Evolutionary conservation across 1,140 invertebrate genomes (phyloP).

Genomic region (Tetragonula clypearis): DNA sequence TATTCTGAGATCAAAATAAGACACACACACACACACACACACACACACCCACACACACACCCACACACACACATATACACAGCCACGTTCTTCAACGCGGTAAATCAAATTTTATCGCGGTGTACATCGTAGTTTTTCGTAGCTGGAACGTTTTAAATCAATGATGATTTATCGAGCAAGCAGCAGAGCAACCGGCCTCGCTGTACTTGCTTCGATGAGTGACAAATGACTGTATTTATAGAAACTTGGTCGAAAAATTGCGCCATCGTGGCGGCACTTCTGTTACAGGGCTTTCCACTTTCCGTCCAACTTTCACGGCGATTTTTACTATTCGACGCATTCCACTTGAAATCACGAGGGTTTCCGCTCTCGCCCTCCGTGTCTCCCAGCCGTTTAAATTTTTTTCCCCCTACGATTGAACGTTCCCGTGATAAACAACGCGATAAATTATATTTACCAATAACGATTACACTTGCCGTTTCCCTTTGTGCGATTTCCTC

Average conservation of each 20-base stretch:
- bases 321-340: background rate
- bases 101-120: conserved; percentile 26
- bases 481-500: background rate
- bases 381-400: background rate
- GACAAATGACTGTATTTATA: conserved; percentile 17
- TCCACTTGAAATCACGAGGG: conserved; percentile 6
- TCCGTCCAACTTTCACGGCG: background rate
- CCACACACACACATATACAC: no score
- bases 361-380: background rate
- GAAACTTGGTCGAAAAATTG: conserved; percentile 17
- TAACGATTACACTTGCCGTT: background rate
- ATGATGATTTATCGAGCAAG: conserved; percentile 15
- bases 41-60: no score
- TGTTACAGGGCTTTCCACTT: conserved; percentile 3
- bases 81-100: background rate
- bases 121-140: background rate
- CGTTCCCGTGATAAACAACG: background rate
- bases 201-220: background rate
- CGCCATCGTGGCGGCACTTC: background rate
- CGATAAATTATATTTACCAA: background rate
- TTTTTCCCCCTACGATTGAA: background rate
- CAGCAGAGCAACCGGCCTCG: background rate
- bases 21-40: no score
- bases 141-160: background rate
- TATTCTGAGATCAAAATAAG: no score